Percentiles rank a stretch among this genome's conserved stretches.
Conservation (phyloP, 2,888 invertebrate species). For the Holacanthella duospinosa region DNA sequence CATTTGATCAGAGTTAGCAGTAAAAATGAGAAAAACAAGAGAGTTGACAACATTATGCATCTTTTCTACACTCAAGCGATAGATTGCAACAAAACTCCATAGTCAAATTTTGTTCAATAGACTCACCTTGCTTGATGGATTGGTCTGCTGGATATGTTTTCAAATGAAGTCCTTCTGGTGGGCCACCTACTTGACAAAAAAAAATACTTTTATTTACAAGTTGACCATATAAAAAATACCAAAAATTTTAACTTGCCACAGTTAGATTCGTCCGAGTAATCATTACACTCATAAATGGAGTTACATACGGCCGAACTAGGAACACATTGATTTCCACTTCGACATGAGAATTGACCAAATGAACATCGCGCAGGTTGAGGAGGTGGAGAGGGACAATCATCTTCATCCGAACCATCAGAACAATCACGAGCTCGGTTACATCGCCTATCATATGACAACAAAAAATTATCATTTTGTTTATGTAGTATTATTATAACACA, state of each 20-base stretch:
- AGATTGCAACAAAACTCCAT: no score
- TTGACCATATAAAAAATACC: no score
- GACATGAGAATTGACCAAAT: slow-evolving; percentile 42
- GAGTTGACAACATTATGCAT: no score
- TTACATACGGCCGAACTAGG: slow-evolving; percentile 46
- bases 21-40: background rate
- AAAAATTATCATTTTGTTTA: no score
- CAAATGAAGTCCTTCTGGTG: slow-evolving; percentile 49
- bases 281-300: slow-evolving; percentile 42
- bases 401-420: slow-evolving; percentile 38
- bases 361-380: slow-evolving; percentile 41
- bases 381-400: slow-evolving; percentile 29
- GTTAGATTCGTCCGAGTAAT: slow-evolving; percentile 42
- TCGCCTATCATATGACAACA: no score
- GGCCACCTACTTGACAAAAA: slow-evolving; percentile 2
- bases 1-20: background rate
- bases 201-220: background rate
- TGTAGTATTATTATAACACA: no score
- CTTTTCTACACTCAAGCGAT: no score
- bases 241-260: slow-evolving; percentile 39
- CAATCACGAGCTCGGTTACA: slow-evolving; percentile 46
- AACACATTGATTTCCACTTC: slow-evolving; percentile 42
- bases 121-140: slow-evolving; percentile 75
- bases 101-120: no score
- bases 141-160: slow-evolving; percentile 67